These are phyloP conservation scores for Disparrhopalites patrizii DNA, from an alignment of 2,888 invertebrate genomes.

Conservation along the genomic window DNA sequence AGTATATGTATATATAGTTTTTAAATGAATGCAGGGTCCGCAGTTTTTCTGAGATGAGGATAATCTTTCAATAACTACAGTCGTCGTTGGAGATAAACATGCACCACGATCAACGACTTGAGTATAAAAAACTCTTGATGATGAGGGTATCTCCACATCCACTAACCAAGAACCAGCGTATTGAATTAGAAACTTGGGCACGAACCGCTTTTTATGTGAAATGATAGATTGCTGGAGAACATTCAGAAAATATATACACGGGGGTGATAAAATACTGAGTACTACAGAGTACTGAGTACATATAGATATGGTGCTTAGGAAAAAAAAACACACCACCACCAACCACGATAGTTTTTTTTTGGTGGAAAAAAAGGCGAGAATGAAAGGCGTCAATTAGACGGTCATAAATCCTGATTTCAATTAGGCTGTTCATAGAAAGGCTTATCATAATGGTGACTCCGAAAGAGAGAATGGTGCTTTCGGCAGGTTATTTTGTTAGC, in stretches of 20 bases:
- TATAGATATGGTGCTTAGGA: no score
- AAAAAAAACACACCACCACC: no score
- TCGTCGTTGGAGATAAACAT: no score
- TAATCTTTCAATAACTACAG: no score
- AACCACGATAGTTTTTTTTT: no score
- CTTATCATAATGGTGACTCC: slow-evolving; percentile 31
- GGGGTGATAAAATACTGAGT: slow-evolving; percentile 6
- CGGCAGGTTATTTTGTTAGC: slow-evolving; percentile 6
- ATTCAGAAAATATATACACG: slow-evolving; percentile 7
- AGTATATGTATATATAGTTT: no score
- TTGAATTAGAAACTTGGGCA: slow-evolving; percentile 19
- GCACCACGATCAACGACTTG: no score
- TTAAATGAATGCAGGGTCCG: no score
- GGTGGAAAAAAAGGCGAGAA: slow-evolving; percentile 28
- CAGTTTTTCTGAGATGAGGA: no score
- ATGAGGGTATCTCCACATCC: no score
- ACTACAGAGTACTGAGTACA: not conserved
- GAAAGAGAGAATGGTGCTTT: slow-evolving; percentile 15
- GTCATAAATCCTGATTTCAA: slow-evolving; percentile 48
- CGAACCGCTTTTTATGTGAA: slow-evolving; percentile 10
- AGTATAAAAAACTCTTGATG: no score
- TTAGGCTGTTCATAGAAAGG: slow-evolving; percentile 36
- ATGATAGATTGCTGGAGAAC: slow-evolving; percentile 13
- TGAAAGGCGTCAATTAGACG: slow-evolving; percentile 49
- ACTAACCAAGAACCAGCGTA: no score